Evolutionary conservation across 2,888 invertebrate species (phyloP).

Genomic region (Drosophila nr. fundita): DNA sequence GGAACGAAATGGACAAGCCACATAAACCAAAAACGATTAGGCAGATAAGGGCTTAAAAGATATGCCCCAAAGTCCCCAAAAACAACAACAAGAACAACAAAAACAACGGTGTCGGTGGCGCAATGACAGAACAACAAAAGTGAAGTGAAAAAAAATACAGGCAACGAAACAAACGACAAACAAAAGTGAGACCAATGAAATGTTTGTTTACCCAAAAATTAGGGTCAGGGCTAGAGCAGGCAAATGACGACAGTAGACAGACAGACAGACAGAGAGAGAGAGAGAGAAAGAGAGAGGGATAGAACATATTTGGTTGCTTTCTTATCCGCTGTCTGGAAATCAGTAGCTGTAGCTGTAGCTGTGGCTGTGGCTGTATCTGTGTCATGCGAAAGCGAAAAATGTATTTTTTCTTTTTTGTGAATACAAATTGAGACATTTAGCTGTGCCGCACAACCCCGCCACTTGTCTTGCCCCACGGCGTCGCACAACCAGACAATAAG

Average conservation of each 20-base stretch:
- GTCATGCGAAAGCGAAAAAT: constrained; percentile 75
- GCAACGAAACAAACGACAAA: constrained; percentile 16
- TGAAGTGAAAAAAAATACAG: constrained; percentile 25
- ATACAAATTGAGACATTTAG: constrained; percentile 48
- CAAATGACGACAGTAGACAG: constrained; percentile 42
- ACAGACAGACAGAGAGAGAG: constrained; percentile 10
- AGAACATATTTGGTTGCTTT: constrained; percentile 24
- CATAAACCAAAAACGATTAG: constrained; percentile 43
- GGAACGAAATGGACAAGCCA: constrained; percentile 13
- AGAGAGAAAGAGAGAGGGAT: constrained; percentile 7
- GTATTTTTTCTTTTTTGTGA: constrained; percentile 17
- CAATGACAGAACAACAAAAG: constrained; percentile 49
- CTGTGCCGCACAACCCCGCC: neutral
- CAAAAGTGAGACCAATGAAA: constrained; percentile 38
- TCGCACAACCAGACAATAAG: constrained; percentile 3
- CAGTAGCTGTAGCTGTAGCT: constrained; percentile 13
- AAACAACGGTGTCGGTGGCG: constrained; percentile 32
- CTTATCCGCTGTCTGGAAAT: constrained; percentile 42
- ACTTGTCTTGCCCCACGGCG: neutral
- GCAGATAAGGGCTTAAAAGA: constrained; percentile 57
- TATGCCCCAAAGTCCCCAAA: constrained; percentile 36
- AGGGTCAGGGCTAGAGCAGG: constrained; percentile 73
- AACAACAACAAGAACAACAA: neutral
- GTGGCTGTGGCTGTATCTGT: constrained; percentile 58
- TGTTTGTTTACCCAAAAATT: constrained; percentile 71